phyloP scores from a whole-genome alignment of 2,113 vertebrate species.

The human region GRCh38 chr2:111723501-111724000 shows the following conservation, averaged over 20 bases:
- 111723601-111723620: rapidly evolving
- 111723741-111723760: no score
- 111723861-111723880: neutral
- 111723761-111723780: no score
- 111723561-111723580: rapidly evolving
- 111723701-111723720: no score
- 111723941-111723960: neutral
- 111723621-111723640: no score
- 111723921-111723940: neutral
- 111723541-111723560: rapidly evolving
- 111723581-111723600: rapidly evolving
- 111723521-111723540: no score
- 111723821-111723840: neutral
- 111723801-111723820: neutral
- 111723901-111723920: no score
- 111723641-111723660: rapidly evolving
- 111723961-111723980: neutral
- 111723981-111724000: neutral
- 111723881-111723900: neutral
- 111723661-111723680: rapidly evolving
- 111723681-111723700: no score
- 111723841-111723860: neutral
- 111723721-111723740: no score
- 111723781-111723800: neutral
- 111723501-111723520: no score